Percentiles rank a stretch among this genome's conserved stretches.
Conservation (phyloP, 2,888 invertebrate genomes). For the Branchinecta sandiegonensis region DNA sequence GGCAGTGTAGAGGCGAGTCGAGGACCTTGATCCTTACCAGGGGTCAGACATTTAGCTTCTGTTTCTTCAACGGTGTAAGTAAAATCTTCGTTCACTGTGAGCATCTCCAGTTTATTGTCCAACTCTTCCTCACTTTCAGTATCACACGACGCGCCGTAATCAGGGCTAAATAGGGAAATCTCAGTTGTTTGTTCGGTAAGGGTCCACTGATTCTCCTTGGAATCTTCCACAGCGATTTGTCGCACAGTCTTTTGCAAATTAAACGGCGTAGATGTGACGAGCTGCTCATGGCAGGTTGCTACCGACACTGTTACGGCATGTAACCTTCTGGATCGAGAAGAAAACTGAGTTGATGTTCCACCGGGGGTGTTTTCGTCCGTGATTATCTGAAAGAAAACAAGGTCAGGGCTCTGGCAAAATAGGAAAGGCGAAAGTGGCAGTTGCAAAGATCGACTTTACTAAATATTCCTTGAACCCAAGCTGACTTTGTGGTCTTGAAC, state of each 20-base stretch:
- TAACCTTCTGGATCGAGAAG: not conserved
- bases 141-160: not conserved
- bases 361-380: conserved; percentile 1
- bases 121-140: conserved; percentile 9
- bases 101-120: not conserved
- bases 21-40: too few species aligned
- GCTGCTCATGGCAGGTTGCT: conserved; percentile 1
- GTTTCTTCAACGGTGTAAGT: too few species aligned
- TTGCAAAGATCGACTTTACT: too few species aligned
- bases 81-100: too few species aligned
- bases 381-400: not conserved
- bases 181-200: not conserved
- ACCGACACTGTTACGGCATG: conserved; percentile 1
- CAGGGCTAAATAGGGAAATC: not conserved
- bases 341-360: not conserved
- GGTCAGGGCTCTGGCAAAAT: too few species aligned
- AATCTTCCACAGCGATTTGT: not conserved
- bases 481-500: too few species aligned
- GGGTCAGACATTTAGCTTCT: too few species aligned
- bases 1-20: too few species aligned
- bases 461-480: too few species aligned
- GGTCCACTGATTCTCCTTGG: not conserved
- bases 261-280: not conserved
- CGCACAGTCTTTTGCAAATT: not conserved
- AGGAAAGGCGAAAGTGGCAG: too few species aligned